Evolutionary conservation across 1,140 invertebrate genomes (phyloP).

Genomic region (Plutomurus gul): DNA sequence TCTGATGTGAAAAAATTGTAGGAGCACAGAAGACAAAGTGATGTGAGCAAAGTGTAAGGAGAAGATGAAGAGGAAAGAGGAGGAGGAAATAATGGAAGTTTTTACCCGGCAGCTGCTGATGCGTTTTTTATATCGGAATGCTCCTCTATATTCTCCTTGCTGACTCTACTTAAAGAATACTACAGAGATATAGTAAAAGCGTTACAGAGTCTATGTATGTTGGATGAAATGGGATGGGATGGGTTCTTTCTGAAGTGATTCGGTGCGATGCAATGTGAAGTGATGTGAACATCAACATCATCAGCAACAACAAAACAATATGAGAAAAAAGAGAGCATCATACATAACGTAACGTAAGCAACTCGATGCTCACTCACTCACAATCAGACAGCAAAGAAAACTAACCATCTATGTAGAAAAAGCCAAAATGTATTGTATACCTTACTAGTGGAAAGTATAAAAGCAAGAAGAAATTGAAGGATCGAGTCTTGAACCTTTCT

Average conservation of each 20-base stretch:
- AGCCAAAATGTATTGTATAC: background rate
- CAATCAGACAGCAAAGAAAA: constrained; percentile 20
- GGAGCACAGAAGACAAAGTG: constrained; percentile 22
- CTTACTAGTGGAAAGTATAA: background rate
- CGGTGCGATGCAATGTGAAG: constrained; percentile 27
- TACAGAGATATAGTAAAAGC: background rate
- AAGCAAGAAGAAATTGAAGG: background rate
- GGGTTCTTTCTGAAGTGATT: constrained; percentile 17
- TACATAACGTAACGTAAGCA: constrained; percentile 19
- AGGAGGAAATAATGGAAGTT: constrained; percentile 39
- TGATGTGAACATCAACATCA: constrained; percentile 29
- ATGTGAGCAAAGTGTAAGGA: constrained; percentile 28
- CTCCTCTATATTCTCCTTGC: background rate
- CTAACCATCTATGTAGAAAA: background rate
- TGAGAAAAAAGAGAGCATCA: constrained; percentile 29
- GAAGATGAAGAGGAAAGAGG: constrained; percentile 28
- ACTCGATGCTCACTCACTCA: constrained; percentile 20
- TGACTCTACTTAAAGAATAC: background rate
- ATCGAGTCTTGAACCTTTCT: background rate
- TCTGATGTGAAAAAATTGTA: constrained; percentile 21
- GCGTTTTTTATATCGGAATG: constrained; percentile 40
- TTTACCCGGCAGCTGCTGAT: constrained; percentile 41
- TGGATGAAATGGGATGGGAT: constrained; percentile 20
- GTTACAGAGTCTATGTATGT: background rate
- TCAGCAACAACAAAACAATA: constrained; percentile 27